Base-by-base conservation (phyloP, 2,888 invertebrate species). In the Euspilapteryx auroguttella region DNA sequence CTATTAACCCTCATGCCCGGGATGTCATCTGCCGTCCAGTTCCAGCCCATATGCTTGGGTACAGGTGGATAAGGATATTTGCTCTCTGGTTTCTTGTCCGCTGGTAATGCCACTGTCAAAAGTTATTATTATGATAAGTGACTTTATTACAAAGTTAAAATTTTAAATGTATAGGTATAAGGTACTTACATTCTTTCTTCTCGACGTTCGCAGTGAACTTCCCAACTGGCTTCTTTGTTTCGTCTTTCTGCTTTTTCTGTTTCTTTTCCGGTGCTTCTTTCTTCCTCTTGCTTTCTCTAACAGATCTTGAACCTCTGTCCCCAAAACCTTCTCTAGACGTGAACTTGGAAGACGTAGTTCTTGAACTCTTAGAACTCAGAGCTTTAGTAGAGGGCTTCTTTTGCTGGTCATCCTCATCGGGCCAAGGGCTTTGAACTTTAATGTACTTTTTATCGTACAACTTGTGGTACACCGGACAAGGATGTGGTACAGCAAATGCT, bases 21-120 rank as follows among this genome's bases (percentile, higher is more conserved):
- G 32, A 66, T 47, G 34, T 75, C 69, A 29, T 69, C 63, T 3
- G 73, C 69, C 3, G 36, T 61, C 75, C 75, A 76, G 36, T 68
- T 59, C 76, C 76, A 76, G 1, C 76, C 76, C 75, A 68, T 76
- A 28, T 56, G 31, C 32, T 52, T 55, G 0, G 73, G 75, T 5
- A 76, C 76, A 1, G 48, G 34, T 2, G 66, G 68, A 34, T 66
- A 64, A 0, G 55, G 54, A 34, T 62, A 61, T 30, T 51, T 58
- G 4, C 30, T 12, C 27, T 50, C 49, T 3, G 44, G 42, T 30
- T 44, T 52, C 28, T 55, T 56, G 32, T 49, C 51, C 31, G 43
- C 37, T 7, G 32, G 32, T 2, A 32, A 30, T 27, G 41, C 29
- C 10, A 37, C 58, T 58, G 39, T 30, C 8, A 17, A 17, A 17